Evolutionary conservation across 37 sponge, comb jelly and placozoan species (phyloP).

Genomic region (Aphrocallistes beatrix): DNA sequence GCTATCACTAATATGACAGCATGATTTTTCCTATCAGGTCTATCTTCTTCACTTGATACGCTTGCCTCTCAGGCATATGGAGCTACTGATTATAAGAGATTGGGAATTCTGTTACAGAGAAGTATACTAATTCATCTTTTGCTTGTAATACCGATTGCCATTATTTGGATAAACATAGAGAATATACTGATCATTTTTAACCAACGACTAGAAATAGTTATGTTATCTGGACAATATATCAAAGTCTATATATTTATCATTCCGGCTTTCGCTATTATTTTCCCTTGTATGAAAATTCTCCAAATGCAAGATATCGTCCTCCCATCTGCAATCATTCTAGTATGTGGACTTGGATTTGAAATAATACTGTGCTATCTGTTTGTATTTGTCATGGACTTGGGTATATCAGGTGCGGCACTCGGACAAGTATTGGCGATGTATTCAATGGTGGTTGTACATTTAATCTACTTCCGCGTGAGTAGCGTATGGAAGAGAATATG

Average conservation of each 20-base stretch:
- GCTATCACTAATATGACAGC: not conserved
- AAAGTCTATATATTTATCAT: not conserved
- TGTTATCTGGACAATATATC: not conserved
- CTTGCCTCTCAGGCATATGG: not conserved
- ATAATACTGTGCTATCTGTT: not conserved
- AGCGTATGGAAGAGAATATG: not conserved
- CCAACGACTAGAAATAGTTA: not conserved
- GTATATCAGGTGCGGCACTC: not conserved
- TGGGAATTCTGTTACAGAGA: not conserved
- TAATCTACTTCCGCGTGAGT: not conserved
- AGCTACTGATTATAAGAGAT: not conserved
- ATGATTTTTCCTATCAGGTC: not conserved
- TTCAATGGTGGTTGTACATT: not conserved
- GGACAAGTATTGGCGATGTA: not conserved
- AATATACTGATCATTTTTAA: not conserved
- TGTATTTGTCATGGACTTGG: not conserved
- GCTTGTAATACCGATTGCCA: not conserved
- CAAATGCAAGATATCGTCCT: not conserved
- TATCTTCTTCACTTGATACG: not conserved
- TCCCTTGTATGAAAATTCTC: not conserved
- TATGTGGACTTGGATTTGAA: not conserved
- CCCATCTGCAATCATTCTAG: not conserved
- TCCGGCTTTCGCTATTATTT: not conserved
- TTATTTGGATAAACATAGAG: not conserved
- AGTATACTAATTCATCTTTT: not conserved